Evolutionary conservation across 1,140 invertebrate genomes (phyloP).

Genomic region (Apis dorsata): DNA sequence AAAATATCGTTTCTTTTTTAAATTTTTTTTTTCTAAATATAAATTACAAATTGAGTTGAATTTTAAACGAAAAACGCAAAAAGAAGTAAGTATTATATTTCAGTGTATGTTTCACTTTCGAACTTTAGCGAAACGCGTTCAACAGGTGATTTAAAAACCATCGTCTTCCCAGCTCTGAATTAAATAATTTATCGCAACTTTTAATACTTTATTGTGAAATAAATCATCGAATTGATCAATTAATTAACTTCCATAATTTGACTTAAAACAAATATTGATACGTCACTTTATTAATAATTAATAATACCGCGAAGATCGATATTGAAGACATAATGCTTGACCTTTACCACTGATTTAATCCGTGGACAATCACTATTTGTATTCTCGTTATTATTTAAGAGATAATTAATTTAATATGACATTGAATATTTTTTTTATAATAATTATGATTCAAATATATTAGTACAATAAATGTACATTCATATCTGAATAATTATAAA

Average conservation of each 20-base stretch:
- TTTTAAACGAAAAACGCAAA: not conserved
- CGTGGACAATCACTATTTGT: not conserved
- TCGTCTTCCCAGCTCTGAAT: constrained; percentile 1
- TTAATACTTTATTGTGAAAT: constrained; percentile 16
- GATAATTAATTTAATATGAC: not conserved
- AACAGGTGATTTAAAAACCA: constrained; percentile 41
- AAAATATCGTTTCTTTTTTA: not conserved
- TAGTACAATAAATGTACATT: too few relatives aligned
- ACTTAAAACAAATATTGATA: not conserved
- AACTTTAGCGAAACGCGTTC: not conserved
- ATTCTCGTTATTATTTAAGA: not conserved
- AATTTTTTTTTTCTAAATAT: not conserved
- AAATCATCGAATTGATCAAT: not conserved
- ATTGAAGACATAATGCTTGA: not conserved
- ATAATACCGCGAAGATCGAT: not conserved
- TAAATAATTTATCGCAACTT: constrained; percentile 6
- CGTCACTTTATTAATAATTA: not conserved
- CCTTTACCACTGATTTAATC: not conserved
- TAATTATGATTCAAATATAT: not conserved
- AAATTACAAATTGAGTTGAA: too few relatives aligned
- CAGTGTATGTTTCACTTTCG: not conserved
- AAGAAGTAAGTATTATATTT: too few relatives aligned
- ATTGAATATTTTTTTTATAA: constrained; percentile 8
- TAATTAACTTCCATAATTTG: not conserved
- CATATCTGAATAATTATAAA: not conserved